A percentile compares a stretch with the other conserved stretches of the same genome.
Evolutionary conservation across 2,888 invertebrate species (phyloP).

Genomic region (Agrotis puta): DNA sequence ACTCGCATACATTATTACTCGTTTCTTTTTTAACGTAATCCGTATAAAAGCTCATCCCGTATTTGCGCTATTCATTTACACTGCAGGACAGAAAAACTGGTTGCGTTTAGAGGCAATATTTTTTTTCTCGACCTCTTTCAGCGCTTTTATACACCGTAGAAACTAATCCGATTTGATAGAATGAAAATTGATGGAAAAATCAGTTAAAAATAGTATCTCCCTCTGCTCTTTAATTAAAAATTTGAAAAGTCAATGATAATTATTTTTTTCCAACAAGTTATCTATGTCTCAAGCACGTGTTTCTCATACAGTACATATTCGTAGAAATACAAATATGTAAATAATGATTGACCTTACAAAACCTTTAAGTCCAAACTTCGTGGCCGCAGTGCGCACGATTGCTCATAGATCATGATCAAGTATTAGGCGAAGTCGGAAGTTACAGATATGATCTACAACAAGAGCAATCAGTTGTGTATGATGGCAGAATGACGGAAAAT

Average conservation of each 20-base stretch:
- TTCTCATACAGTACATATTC: background rate
- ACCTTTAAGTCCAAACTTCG: constrained; percentile 51
- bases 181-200: too few species aligned
- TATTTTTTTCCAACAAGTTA: too few species aligned
- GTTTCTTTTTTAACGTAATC: too few species aligned
- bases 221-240: too few species aligned
- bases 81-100: background rate
- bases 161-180: too few species aligned
- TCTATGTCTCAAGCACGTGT: too few species aligned
- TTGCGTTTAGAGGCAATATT: background rate
- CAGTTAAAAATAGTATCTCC: too few species aligned
- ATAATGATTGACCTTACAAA: constrained; percentile 52
- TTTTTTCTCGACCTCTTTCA: too few species aligned
- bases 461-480: constrained; percentile 8
- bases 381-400: constrained; percentile 49
- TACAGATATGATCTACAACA: constrained; percentile 29
- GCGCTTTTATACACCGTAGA: background rate
- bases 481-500: constrained; percentile 12
- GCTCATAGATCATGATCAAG: constrained; percentile 31
- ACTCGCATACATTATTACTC: too few species aligned
- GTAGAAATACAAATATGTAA: constrained; percentile 17
- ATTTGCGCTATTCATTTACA: background rate
- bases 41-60: too few species aligned
- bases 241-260: too few species aligned
- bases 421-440: constrained; percentile 64